Conservation (phyloP, 2,888 invertebrate genomes). For the Pyrrhia umbra region DNA sequence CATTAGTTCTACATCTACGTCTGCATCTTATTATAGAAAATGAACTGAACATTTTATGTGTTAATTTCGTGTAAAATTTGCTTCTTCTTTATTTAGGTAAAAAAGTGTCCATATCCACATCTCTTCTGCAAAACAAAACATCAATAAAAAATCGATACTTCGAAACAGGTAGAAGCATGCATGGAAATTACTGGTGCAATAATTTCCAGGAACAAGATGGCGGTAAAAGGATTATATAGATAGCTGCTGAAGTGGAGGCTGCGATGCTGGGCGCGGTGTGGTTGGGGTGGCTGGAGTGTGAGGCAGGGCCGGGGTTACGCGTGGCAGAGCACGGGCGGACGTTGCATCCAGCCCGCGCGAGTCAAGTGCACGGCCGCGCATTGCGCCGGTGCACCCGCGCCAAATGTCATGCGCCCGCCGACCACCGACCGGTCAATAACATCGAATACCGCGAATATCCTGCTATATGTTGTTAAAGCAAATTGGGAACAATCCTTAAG, state of each 20-base stretch:
- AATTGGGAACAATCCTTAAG: conserved; percentile 2
- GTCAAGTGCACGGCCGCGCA: conserved; percentile 86
- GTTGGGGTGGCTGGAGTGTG: conserved; percentile 50
- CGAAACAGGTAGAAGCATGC: conserved; percentile 16
- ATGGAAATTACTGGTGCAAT: conserved; percentile 52
- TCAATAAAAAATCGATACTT: conserved; percentile 18
- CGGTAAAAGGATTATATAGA: conserved; percentile 68
- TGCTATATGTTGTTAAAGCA: conserved; percentile 16
- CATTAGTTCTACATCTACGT: too few relatives aligned
- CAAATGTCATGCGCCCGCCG: conserved; percentile 78
- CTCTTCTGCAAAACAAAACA: not conserved
- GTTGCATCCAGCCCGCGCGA: conserved; percentile 81
- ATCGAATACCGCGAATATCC: conserved; percentile 48
- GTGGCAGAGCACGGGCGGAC: conserved; percentile 75
- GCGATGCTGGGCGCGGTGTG: conserved; percentile 57
- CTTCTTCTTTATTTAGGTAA: too few relatives aligned
- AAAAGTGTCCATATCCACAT: too few relatives aligned
- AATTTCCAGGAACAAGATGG: conserved; percentile 67
- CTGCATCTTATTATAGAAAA: too few relatives aligned
- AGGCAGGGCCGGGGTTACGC: conserved; percentile 70
- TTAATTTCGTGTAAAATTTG: too few relatives aligned
- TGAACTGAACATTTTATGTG: too few relatives aligned
- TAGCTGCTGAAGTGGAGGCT: conserved; percentile 56
- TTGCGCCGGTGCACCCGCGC: conserved; percentile 81
- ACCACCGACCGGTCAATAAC: conserved; percentile 82